Evolutionary conservation across 2,888 invertebrate genomes (phyloP), one percentile per base, ranked within the genome.

Genomic region (Phania funesta): DNA sequence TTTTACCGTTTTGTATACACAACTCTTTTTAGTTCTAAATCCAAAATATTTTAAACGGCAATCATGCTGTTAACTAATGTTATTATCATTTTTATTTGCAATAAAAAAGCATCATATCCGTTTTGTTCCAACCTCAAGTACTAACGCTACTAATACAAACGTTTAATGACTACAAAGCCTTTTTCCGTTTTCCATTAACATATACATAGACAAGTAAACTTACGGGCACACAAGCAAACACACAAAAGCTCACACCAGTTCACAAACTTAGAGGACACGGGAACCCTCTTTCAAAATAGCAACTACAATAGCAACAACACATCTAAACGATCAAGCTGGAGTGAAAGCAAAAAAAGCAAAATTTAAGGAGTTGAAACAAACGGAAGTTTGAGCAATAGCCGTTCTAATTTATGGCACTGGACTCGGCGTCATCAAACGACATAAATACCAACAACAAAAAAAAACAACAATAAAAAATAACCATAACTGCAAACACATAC

Each of bases 311-410:
- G 11, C 67, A 16, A 38, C 2, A 18, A 44, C 24, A 68, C 18
- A 32, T 68, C 52, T 52, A 68, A 76, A 68, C 54, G 68, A 68
- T 60, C 60, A 52, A 62, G 24, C 20, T 22, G 44, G 41, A 68
- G 11, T 7, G n/a, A 22, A 38, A 20, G 58, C 41, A 13, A 22
- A 4, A 32, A 1, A 41, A 62, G 41, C 16, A 11, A 46, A 35
- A 58, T 16, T 35, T 26, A 35, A 62, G 26, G 35, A 75, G 35
- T n/a, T 64, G 38, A 20, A 20, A 54, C 6, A n/a, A 67, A 68
- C 71, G 81, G 81, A 81, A 77, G 76, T 81, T 67, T 73, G 81
- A 77, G 71, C 62, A 77, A 81, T 73, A 81, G 76, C 56, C 68
- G 18, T 77, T 29, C 48, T 68, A 77, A 81, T 81, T 81, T 81